phyloP scores from a whole-genome alignment of 2,113 vertebrate species.

The Erythrocercus mccallii region DNA sequence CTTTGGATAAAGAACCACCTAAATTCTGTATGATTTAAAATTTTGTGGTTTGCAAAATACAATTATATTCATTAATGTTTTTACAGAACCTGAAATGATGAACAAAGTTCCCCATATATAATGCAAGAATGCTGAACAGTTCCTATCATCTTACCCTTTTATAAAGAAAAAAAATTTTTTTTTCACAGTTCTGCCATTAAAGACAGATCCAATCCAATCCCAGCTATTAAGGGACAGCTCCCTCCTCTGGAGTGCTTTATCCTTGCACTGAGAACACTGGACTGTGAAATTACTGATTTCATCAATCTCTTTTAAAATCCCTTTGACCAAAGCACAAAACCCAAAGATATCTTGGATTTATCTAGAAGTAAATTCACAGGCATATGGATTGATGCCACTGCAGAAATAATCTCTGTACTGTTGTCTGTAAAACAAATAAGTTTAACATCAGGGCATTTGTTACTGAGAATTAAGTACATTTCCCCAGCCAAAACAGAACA shows the following conservation, averaged over 20 bases:
- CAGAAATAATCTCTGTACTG: not conserved
- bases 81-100: not conserved
- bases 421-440: not conserved
- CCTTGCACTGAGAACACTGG: not conserved
- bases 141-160: not conserved
- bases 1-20: not conserved
- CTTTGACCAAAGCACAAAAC: not conserved
- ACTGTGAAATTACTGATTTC: not conserved
- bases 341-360: not conserved
- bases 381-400: not conserved
- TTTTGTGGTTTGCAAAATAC: not conserved
- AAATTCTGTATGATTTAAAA: not conserved
- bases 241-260: constrained; percentile 38
- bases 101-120: not conserved
- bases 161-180: not conserved
- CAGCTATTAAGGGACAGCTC: not conserved
- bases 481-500: not conserved
- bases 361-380: not conserved
- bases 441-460: not conserved
- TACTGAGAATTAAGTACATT: not conserved
- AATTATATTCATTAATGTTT: not conserved
- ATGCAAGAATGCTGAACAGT: rapidly evolving
- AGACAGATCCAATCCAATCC: not conserved
- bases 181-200: not conserved
- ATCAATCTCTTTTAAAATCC: not conserved